Evolutionary conservation across 2,888 invertebrate species (phyloP).

Genomic region (Nephrocerus scutellatus): DNA sequence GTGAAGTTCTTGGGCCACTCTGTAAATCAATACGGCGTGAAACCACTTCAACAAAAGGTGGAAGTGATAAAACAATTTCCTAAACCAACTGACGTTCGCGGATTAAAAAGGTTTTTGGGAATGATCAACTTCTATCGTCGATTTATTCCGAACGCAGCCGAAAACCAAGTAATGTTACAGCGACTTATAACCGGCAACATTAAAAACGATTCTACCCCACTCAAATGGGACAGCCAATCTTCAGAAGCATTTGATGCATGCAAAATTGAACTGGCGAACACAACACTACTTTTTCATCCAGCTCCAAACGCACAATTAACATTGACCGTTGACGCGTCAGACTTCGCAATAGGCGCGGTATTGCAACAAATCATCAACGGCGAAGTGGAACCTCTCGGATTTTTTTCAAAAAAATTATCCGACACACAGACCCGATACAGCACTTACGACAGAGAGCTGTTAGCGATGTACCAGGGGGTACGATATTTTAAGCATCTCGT

Average conservation of each 20-base stretch:
- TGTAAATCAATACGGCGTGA: background rate
- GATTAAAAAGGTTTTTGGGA: conserved; percentile 4
- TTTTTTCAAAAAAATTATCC: conserved; percentile 5
- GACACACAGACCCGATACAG: conserved; percentile 4
- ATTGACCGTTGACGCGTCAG: conserved; percentile 7
- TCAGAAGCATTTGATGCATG: conserved; percentile 5
- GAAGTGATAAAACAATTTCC: conserved; percentile 2
- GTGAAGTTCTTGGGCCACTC: conserved; percentile 1
- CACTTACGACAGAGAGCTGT: conserved; percentile 6
- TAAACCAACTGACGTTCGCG: conserved; percentile 2
- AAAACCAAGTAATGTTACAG: conserved; percentile 3
- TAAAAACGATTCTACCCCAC: conserved; percentile 9
- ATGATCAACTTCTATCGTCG: conserved; percentile 4
- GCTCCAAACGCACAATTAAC: background rate
- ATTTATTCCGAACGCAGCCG: conserved; percentile 5
- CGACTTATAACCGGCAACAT: conserved; percentile 4
- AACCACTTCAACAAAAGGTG: conserved; percentile 2
- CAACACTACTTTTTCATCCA: conserved; percentile 6
- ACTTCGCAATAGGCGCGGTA: conserved; percentile 6
- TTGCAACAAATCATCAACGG: conserved; percentile 3
- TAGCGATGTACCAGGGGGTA: conserved; percentile 7
- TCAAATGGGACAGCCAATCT: conserved; percentile 8
- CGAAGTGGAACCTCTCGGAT: conserved; percentile 6
- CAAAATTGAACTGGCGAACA: conserved; percentile 10
- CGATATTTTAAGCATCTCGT: conserved; percentile 2